Percentiles rank a stretch among this genome's conserved stretches.
These are phyloP conservation scores for Peromyscus nudipes DNA, from an alignment of 2,797 vertebrate genomes.

Conservation along the genomic window DNA sequence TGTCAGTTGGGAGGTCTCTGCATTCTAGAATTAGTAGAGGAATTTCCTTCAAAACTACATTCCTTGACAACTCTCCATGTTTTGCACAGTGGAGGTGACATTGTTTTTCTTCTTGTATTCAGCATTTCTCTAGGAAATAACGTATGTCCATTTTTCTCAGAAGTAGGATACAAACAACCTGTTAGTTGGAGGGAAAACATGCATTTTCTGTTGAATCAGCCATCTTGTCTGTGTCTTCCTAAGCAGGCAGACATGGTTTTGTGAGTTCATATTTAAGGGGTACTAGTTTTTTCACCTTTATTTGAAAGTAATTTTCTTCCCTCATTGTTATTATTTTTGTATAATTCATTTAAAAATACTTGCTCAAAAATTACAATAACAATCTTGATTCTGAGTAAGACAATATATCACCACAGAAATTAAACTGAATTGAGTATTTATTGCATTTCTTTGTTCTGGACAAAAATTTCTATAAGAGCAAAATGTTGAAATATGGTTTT, in stretches of 20 bases:
- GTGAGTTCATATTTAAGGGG: constrained; percentile 29
- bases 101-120: neutral
- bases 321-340: neutral
- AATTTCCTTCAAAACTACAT: neutral
- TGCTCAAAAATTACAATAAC: neutral
- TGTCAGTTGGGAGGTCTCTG: constrained; percentile 19
- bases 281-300: neutral
- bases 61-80: constrained; percentile 37
- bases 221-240: neutral
- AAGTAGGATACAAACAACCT: constrained; percentile 39
- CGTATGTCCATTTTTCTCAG: constrained; percentile 51
- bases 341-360: constrained; percentile 21
- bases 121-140: constrained; percentile 62
- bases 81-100: neutral
- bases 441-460: neutral
- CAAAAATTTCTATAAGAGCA: neutral
- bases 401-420: neutral
- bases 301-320: constrained; percentile 14
- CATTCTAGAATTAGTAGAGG: constrained; percentile 13
- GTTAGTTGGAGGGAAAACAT: constrained; percentile 38
- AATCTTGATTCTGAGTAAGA: constrained; percentile 8
- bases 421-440: constrained; percentile 3
- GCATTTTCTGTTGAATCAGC: constrained; percentile 5
- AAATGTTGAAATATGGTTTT: neutral
- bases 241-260: constrained; percentile 20